A percentile compares a stretch with the other conserved stretches of the same genome.
Evolutionary conservation across 2,888 invertebrate species (phyloP).

Genomic region (Octonoba sinensis): DNA sequence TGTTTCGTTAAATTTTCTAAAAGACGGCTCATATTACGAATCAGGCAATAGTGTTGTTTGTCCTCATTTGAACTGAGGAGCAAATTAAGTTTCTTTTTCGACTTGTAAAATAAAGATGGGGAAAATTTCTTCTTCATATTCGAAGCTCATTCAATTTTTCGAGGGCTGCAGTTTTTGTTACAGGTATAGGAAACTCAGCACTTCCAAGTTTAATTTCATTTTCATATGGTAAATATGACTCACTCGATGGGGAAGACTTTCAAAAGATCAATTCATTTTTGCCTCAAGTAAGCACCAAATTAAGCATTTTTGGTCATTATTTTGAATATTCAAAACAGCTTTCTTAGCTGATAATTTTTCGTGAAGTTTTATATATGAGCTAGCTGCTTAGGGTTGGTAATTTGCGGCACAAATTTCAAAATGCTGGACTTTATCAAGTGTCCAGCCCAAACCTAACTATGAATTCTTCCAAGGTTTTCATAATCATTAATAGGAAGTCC

Average conservation of each 20-base stretch:
- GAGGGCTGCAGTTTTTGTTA: background rate
- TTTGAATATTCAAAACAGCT: too few species aligned
- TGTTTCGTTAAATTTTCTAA: background rate
- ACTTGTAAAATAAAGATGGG: background rate
- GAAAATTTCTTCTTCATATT: background rate
- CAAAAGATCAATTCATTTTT: background rate
- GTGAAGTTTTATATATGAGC: too few species aligned
- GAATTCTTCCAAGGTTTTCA: too few species aligned
- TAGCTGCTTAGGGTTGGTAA: too few species aligned
- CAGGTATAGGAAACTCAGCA: background rate
- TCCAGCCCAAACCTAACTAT: too few species aligned
- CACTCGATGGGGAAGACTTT: background rate
- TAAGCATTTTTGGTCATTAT: too few species aligned
- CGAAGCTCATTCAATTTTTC: slow-evolving; percentile 13
- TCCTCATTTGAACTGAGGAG: background rate
- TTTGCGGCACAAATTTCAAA: too few species aligned
- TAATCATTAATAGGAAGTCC: too few species aligned
- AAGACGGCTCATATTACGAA: background rate
- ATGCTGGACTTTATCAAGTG: too few species aligned
- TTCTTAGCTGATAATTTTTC: too few species aligned
- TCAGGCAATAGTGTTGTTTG: slow-evolving; percentile 19
- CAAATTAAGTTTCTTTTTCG: background rate
- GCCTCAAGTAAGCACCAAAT: background rate
- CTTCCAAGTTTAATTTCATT: background rate
- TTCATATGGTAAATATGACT: background rate